phyloP scores from a whole-genome alignment of 2,888 invertebrate genomes.

The Drosophila crucigera region DNA sequence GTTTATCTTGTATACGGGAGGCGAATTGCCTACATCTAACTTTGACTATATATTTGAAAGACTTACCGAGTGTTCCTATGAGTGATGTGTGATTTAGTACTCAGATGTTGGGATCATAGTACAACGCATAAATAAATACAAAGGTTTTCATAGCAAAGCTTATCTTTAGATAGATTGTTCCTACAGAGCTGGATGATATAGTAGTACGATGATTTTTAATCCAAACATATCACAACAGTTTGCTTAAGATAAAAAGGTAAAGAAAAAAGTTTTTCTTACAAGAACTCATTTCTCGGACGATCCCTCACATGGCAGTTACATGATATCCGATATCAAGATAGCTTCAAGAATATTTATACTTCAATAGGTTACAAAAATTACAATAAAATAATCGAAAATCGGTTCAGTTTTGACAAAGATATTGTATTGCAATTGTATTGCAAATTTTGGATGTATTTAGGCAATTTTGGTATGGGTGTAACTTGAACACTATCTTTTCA shows the following conservation, averaged over 20 bases:
- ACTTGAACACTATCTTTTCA: background rate
- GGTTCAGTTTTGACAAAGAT: background rate
- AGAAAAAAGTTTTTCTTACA: background rate
- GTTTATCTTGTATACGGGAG: background rate
- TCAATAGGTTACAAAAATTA: background rate
- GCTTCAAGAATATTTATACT: background rate
- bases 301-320: background rate
- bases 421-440: too few species aligned
- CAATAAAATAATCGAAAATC: slow-evolving; percentile 37
- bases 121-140: background rate
- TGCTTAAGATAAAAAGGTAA: background rate
- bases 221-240: background rate
- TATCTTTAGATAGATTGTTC: background rate
- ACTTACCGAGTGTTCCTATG: background rate
- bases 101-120: background rate
- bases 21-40: background rate
- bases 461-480: background rate
- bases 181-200: background rate
- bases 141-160: background rate
- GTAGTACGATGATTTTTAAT: background rate
- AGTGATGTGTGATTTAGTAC: background rate
- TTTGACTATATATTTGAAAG: background rate
- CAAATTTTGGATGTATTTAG: background rate
- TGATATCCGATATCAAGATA: background rate
- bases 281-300: too few species aligned